Conservation (phyloP, 2,113 vertebrate genomes). For the Rhineura floridana region DNA sequence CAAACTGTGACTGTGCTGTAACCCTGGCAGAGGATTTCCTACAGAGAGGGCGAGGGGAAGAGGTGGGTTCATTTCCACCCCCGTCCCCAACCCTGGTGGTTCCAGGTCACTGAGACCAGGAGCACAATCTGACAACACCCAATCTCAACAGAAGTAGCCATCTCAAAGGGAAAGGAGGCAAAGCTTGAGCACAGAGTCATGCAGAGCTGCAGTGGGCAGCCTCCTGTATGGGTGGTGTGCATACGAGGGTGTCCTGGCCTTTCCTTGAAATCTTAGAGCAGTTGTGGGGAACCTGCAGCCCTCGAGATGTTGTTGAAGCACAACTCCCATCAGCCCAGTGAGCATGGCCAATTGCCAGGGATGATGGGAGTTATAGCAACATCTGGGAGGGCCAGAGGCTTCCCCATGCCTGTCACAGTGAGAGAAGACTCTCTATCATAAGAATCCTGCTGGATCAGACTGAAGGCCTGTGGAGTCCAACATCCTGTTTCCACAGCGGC, state of each 20-base stretch:
- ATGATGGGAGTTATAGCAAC: too few relatives aligned
- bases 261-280: too few relatives aligned
- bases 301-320: too few relatives aligned
- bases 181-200: neutral
- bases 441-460: neutral
- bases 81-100: fast-evolving
- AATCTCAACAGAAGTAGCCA: neutral
- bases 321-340: too few relatives aligned
- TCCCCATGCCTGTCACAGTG: too few relatives aligned
- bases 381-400: too few relatives aligned
- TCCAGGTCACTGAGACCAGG: neutral
- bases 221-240: neutral
- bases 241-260: neutral
- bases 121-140: neutral
- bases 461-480: too few relatives aligned
- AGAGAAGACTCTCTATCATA: neutral
- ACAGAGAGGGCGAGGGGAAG: neutral
- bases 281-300: too few relatives aligned
- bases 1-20: neutral
- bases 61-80: neutral
- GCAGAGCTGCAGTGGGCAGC: neutral
- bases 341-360: too few relatives aligned
- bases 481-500: too few relatives aligned
- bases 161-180: neutral
- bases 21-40: neutral